A percentile compares a stretch with the other conserved stretches of the same genome.
Evolutionary conservation across 2,888 invertebrate species (phyloP).

Genomic region (Carcina quercana): DNA sequence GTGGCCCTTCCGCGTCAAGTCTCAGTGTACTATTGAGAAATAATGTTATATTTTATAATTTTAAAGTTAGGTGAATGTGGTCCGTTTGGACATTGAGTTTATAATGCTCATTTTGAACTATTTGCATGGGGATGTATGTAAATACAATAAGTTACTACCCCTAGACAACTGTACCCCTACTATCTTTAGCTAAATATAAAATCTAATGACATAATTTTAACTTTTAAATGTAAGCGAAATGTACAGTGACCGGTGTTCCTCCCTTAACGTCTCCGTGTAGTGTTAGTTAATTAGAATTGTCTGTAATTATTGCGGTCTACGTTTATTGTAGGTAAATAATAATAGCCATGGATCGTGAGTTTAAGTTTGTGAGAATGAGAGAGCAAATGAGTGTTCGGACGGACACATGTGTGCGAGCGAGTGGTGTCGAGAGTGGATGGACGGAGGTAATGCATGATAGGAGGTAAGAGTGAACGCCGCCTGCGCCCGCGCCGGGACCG

Average conservation of each 20-base stretch:
- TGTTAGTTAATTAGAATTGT: slow-evolving; percentile 53
- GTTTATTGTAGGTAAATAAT: slow-evolving; percentile 48
- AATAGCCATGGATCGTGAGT: slow-evolving; percentile 37
- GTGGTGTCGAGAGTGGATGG: background rate
- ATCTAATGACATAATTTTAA: slow-evolving; percentile 44
- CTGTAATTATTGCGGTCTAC: slow-evolving; percentile 50
- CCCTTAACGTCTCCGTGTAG: slow-evolving; percentile 67
- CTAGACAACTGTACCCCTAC: slow-evolving; percentile 45
- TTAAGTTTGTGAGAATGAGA: slow-evolving; percentile 20
- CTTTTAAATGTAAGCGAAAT: slow-evolving; percentile 51
- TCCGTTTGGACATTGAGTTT: slow-evolving; percentile 59
- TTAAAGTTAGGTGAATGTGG: slow-evolving; percentile 42
- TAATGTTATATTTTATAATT: slow-evolving; percentile 67
- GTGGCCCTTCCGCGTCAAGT: slow-evolving; percentile 62
- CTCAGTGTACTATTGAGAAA: slow-evolving; percentile 38
- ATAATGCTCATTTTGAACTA: slow-evolving; percentile 61
- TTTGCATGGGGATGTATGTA: slow-evolving; percentile 58
- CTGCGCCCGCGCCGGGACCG: background rate
- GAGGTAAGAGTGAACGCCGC: background rate
- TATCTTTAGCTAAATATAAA: slow-evolving; percentile 52
- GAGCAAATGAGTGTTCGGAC: slow-evolving; percentile 21
- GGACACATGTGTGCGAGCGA: slow-evolving; percentile 11
- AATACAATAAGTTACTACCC: slow-evolving; percentile 31
- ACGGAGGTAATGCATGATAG: background rate
- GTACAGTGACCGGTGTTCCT: slow-evolving; percentile 73